Evolutionary conservation across 2,113 vertebrate species (phyloP).

Genomic region (Tupaia tana): DNA sequence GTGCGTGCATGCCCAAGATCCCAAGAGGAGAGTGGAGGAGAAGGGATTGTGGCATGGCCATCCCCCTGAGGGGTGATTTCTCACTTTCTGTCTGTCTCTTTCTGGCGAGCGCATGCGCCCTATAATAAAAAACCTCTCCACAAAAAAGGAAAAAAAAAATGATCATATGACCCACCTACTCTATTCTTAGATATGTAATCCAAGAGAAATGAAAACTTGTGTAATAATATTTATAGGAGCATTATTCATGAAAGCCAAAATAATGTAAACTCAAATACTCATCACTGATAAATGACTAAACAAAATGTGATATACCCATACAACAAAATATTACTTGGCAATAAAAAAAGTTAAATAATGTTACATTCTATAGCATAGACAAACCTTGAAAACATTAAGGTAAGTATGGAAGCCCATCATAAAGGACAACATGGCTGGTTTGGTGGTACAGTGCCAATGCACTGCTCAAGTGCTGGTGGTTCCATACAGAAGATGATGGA

Average conservation of each 20-base stretch:
- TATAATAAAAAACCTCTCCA: not conserved
- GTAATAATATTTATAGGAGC: not conserved
- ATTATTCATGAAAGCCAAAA: not conserved
- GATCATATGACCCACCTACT: not conserved
- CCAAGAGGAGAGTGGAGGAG: no score
- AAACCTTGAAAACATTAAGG: not conserved
- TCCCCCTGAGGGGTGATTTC: no score
- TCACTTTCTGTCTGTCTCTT: no score
- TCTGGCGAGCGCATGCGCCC: no score
- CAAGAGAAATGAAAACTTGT: not conserved
- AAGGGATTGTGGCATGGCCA: no score
- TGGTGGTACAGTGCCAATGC: no score
- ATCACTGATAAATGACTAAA: not conserved
- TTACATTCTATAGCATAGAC: not conserved
- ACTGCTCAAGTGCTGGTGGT: no score
- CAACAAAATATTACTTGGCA: not conserved
- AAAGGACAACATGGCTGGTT: not conserved
- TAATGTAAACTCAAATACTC: not conserved
- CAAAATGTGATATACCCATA: not conserved
- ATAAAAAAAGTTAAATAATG: not conserved
- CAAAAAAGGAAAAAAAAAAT: not conserved
- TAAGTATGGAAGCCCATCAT: not conserved
- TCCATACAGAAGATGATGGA: no score
- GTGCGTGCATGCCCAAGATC: no score
- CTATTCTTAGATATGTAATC: not conserved